Conservation (phyloP, 2,888 invertebrate genomes). For the Caenorhabditis sp. region DNA sequence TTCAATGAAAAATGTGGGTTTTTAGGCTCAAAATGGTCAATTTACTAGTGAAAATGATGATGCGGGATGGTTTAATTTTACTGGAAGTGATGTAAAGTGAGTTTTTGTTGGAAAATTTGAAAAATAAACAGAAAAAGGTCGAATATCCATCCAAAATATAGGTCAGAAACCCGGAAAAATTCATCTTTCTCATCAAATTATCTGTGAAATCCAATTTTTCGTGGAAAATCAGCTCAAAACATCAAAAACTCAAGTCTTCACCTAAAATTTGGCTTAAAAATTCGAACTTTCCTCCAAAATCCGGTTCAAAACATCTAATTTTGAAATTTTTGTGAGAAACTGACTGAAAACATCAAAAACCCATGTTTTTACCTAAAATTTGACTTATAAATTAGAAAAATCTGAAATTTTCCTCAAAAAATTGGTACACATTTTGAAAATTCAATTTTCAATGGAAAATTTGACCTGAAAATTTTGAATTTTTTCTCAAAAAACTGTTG, state of each 20-base stretch:
- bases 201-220: neutral
- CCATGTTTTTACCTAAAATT: neutral
- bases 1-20: neutral
- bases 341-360: neutral
- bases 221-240: neutral
- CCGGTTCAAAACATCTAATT: no score
- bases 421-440: neutral
- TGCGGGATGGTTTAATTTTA: constrained; percentile 65
- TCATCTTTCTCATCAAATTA: neutral
- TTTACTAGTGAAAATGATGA: constrained; percentile 52
- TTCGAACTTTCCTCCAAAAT: no score
- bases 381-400: neutral
- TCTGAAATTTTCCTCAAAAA: neutral
- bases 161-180: neutral
- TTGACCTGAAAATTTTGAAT: no score
- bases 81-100: constrained; percentile 66
- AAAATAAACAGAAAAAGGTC: neutral
- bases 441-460: no score
- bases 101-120: constrained; percentile 11
- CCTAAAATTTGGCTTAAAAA: neutral
- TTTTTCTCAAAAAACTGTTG: no score
- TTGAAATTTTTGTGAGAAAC: neutral
- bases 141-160: no score
- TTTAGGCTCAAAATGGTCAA: constrained; percentile 53
- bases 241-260: neutral